A percentile compares a stretch with the other conserved stretches of the same genome.
phyloP scores from a whole-genome alignment of 1,140 invertebrate genomes.

The Phymorhynchus buccinoides region DNA sequence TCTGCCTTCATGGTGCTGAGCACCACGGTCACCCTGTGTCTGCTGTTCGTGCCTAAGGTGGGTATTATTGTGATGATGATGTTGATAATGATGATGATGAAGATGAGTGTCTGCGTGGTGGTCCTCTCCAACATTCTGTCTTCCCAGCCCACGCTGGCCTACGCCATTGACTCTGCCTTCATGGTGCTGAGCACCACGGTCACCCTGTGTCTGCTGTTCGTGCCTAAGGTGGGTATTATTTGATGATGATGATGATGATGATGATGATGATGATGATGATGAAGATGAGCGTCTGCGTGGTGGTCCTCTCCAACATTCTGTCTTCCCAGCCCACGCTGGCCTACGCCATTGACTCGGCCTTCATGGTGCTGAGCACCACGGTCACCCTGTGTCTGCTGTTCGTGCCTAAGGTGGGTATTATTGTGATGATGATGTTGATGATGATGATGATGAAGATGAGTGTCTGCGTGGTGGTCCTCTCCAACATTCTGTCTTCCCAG shows the following conservation, averaged over 20 bases:
- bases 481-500: constrained; percentile 87
- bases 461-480: constrained; percentile 86
- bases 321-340: constrained; percentile 87
- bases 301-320: constrained; percentile 88
- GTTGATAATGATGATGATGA: neutral
- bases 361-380: constrained; percentile 67
- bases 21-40: constrained; percentile 77
- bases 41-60: constrained; percentile 82
- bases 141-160: constrained; percentile 87
- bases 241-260: neutral
- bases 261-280: constrained; percentile 75
- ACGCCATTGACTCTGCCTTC: constrained; percentile 85
- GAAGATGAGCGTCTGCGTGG: constrained; percentile 87
- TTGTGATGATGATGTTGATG: too few species aligned
- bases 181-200: constrained; percentile 89
- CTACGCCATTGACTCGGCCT: constrained; percentile 85
- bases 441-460: constrained; percentile 58
- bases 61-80: neutral
- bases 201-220: constrained; percentile 87
- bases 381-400: too few species aligned
- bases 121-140: constrained; percentile 88
- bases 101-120: constrained; percentile 82
- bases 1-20: constrained; percentile 78
- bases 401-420: too few species aligned
- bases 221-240: constrained; percentile 85